phyloP scores from a whole-genome alignment of 2,797 vertebrate species.

The Taenioides sp. region DNA sequence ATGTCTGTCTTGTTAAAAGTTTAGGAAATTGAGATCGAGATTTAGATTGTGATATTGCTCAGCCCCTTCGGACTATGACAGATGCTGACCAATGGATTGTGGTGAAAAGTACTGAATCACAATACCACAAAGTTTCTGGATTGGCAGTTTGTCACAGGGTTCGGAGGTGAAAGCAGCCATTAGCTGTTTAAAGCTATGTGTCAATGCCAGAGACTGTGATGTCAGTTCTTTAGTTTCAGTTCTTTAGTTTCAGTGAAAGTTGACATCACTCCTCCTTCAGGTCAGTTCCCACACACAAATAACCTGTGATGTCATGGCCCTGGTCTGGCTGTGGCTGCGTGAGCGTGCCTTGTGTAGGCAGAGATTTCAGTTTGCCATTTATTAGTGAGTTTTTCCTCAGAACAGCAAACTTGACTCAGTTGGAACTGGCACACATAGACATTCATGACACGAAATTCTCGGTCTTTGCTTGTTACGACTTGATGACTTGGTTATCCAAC shows the following conservation, averaged over 20 bases:
- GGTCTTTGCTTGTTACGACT: too few species aligned
- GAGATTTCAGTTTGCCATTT: conserved; percentile 41
- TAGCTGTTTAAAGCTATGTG: conserved; percentile 19
- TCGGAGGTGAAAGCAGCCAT: neutral
- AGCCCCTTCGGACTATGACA: too few species aligned
- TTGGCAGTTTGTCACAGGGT: too few species aligned
- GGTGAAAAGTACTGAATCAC: too few species aligned
- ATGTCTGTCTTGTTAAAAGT: too few species aligned
- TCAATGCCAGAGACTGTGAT: conserved; percentile 27
- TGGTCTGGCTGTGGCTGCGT: conserved; percentile 27
- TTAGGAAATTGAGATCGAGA: too few species aligned
- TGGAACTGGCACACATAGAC: conserved; percentile 15
- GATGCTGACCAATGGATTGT: too few species aligned
- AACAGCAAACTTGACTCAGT: conserved; percentile 16
- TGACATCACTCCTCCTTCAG: conserved; percentile 42
- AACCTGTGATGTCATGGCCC: conserved; percentile 50
- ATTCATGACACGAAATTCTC: too few species aligned
- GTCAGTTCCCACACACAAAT: conserved; percentile 36
- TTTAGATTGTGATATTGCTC: too few species aligned
- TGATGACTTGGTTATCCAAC: too few species aligned
- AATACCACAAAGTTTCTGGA: too few species aligned
- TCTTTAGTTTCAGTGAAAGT: conserved; percentile 27
- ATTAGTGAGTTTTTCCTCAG: conserved; percentile 35
- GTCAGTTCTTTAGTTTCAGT: conserved; percentile 36
- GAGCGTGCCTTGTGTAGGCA: conserved; percentile 30